phyloP scores from a whole-genome alignment of 1,140 invertebrate species.

The Pseudobourletiella spinata region DNA sequence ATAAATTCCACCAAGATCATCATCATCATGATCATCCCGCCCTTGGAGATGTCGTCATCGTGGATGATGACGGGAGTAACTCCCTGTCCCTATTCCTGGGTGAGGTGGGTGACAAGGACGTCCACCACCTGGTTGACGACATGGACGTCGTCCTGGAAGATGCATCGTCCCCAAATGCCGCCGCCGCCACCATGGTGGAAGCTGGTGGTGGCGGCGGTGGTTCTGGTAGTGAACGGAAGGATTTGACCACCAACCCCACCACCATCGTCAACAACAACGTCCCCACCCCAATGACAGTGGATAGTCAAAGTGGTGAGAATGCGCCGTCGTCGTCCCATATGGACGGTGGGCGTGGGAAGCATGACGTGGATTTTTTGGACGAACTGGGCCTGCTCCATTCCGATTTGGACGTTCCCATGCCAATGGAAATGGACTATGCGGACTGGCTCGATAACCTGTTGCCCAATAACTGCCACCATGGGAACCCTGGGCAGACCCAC shows the following conservation, averaged over 20 bases:
- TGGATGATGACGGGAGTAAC: constrained; percentile 14
- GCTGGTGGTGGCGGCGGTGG: background rate
- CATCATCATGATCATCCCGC: no score
- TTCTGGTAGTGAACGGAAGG: background rate
- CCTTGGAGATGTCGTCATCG: background rate
- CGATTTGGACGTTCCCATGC: constrained; percentile 43
- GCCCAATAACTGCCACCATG: constrained; percentile 38
- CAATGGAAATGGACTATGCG: constrained; percentile 60
- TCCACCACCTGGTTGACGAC: constrained; percentile 16
- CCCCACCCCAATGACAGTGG: constrained; percentile 13
- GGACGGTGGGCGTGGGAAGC: background rate
- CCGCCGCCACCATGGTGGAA: background rate
- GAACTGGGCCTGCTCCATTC: constrained; percentile 23
- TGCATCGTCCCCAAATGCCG: background rate
- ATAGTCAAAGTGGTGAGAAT: background rate
- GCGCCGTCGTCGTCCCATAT: background rate
- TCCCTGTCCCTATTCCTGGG: constrained; percentile 22
- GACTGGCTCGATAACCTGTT: constrained; percentile 64
- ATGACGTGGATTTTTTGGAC: constrained; percentile 35
- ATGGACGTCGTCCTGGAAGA: constrained; percentile 28
- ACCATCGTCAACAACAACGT: background rate
- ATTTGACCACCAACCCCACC: background rate
- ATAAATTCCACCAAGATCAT: background rate
- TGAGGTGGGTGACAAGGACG: constrained; percentile 24
- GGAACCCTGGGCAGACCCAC: background rate